Percentiles rank a stretch among this genome's conserved stretches.
phyloP scores from a whole-genome alignment of 2,113 vertebrate species.

The Forbesichthys papilliferus region DNA sequence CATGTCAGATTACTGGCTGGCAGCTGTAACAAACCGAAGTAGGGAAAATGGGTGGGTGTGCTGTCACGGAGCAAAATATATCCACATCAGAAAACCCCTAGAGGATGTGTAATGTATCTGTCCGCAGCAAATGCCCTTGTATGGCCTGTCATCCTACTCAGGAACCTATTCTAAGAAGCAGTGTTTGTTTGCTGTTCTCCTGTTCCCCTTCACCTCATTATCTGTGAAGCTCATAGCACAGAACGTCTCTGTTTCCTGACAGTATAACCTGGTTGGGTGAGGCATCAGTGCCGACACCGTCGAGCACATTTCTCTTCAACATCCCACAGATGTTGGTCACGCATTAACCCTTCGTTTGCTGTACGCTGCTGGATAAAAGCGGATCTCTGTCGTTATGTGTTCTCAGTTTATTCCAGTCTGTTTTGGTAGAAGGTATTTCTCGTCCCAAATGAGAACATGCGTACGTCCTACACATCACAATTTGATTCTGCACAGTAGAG shows the following conservation, averaged over 20 bases:
- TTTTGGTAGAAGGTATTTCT: too few species aligned
- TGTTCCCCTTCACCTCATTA: constrained; percentile 44
- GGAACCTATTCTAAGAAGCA: constrained; percentile 30
- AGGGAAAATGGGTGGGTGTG: constrained; percentile 13
- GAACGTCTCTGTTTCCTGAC: background rate
- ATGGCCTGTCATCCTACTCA: background rate
- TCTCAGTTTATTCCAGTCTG: too few species aligned
- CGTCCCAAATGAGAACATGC: too few species aligned
- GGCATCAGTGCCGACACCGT: background rate
- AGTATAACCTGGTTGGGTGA: constrained; percentile 18
- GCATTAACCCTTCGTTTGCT: too few species aligned
- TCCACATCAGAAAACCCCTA: constrained; percentile 22
- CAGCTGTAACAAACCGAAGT: constrained; percentile 68
- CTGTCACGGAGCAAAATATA: constrained; percentile 10
- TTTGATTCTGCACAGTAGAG: too few species aligned
- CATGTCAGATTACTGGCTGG: too few species aligned
- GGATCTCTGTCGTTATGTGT: too few species aligned
- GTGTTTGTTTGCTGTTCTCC: constrained; percentile 36
- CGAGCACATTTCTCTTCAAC: too few species aligned
- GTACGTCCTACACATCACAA: too few species aligned
- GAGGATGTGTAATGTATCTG: constrained; percentile 1
- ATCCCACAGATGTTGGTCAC: too few species aligned
- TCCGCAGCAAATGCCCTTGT: constrained; percentile 4
- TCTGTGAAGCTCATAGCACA: constrained; percentile 7
- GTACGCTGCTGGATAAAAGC: too few species aligned